Conservation (phyloP, 2,113 vertebrate species). For the Danio rerio region DNA sequence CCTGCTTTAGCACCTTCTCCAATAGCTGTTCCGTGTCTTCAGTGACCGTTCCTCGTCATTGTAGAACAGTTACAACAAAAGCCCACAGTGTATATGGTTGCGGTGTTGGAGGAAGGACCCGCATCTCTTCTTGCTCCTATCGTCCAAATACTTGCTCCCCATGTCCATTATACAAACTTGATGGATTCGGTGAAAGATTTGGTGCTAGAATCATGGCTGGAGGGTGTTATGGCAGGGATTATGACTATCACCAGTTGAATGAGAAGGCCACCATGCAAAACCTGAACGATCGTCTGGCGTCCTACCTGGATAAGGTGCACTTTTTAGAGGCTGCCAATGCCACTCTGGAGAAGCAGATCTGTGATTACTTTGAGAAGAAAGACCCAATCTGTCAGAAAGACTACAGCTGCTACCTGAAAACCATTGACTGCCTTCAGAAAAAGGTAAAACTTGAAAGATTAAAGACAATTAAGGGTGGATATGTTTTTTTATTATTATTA, state of each 20-base stretch:
- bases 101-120: slow-evolving; percentile 70
- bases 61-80: slow-evolving; percentile 67
- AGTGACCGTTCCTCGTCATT: slow-evolving; percentile 45
- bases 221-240: slow-evolving; percentile 60
- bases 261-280: slow-evolving; percentile 96
- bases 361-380: slow-evolving; percentile 87
- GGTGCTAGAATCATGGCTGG: slow-evolving; percentile 36
- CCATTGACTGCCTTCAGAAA: slow-evolving; percentile 85
- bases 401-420: slow-evolving; percentile 85
- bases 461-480: slow-evolving; percentile 19
- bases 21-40: slow-evolving; percentile 4
- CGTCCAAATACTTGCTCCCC: neutral
- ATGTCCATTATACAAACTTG: neutral
- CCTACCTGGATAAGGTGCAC: slow-evolving; percentile 89
- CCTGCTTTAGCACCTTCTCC: neutral
- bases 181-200: slow-evolving; percentile 53
- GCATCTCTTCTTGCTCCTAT: slow-evolving; percentile 75
- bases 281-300: slow-evolving; percentile 90
- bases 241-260: slow-evolving; percentile 72
- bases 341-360: slow-evolving; percentile 86
- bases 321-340: slow-evolving; percentile 84
- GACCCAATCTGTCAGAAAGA: slow-evolving; percentile 78
- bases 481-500: neutral
- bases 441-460: slow-evolving; percentile 76
- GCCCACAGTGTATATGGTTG: slow-evolving; percentile 85